These are phyloP conservation scores for Athene noctua DNA, from an alignment of 2,113 vertebrate genomes.

Conservation along the genomic window DNA sequence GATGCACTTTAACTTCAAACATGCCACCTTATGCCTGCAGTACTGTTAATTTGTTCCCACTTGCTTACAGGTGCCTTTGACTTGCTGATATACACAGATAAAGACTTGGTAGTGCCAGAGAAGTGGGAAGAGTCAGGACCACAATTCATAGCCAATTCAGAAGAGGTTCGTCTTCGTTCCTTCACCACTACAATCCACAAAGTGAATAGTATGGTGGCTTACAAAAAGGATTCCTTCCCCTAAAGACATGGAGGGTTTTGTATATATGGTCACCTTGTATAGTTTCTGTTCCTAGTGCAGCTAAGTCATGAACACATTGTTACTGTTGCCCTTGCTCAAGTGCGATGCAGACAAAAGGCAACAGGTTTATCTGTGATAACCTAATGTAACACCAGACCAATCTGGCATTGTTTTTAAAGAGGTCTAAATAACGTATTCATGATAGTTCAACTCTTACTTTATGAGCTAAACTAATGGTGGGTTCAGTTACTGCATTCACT, in stretches of 20 bases:
- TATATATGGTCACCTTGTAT: background rate
- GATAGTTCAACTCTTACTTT: background rate
- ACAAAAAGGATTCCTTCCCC: constrained; percentile 79
- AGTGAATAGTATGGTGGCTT: constrained; percentile 91
- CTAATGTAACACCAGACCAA: background rate
- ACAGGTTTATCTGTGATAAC: accelerated
- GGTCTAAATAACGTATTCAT: background rate
- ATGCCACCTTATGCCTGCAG: accelerated
- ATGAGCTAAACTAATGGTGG: background rate
- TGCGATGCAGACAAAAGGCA: background rate
- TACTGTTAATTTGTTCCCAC: background rate
- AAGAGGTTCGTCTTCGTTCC: constrained; percentile 91
- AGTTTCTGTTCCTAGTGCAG: background rate
- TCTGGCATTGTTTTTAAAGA: background rate
- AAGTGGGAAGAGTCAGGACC: constrained; percentile 97
- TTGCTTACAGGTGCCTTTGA: constrained; percentile 88
- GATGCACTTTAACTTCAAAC: background rate
- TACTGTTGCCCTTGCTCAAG: background rate
- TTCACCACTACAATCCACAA: constrained; percentile 97
- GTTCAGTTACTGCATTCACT: background rate
- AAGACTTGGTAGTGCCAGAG: constrained; percentile 88
- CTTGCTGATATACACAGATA: constrained; percentile 94
- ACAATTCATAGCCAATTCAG: constrained; percentile 89
- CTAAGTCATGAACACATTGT: background rate
- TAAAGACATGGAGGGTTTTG: background rate